These are phyloP conservation scores for Uromys caudimaculatus DNA, from an alignment of 2,797 vertebrate species.

Conservation along the genomic window DNA sequence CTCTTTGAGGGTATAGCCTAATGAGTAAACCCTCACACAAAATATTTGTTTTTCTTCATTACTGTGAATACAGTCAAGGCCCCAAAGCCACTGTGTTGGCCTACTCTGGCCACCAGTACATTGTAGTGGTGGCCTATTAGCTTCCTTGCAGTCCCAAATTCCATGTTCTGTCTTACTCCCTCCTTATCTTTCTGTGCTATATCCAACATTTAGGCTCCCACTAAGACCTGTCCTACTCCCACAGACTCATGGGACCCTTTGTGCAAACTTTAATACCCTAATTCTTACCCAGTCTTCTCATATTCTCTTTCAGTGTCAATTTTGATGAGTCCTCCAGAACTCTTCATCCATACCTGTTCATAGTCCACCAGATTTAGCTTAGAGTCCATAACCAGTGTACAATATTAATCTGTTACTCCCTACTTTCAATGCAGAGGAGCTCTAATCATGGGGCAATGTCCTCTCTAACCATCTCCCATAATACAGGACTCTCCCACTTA, in stretches of 20 bases:
- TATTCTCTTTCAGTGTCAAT: background rate
- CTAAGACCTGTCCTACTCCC: background rate
- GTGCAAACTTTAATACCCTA: too few relatives aligned
- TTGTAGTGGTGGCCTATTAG: background rate
- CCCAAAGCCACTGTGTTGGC: background rate
- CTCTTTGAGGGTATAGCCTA: background rate
- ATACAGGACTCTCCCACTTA: background rate
- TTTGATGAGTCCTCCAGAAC: background rate
- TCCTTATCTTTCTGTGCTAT: background rate
- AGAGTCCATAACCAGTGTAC: background rate
- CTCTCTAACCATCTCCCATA: background rate
- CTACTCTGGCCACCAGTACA: background rate
- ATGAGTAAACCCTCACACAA: background rate
- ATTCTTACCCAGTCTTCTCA: background rate
- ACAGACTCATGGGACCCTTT: background rate
- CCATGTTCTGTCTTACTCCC: background rate
- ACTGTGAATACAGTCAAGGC: background rate
- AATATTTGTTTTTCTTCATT: background rate
- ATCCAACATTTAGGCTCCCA: background rate
- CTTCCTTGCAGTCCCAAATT: background rate
- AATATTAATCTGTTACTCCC: background rate
- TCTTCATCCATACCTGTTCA: background rate
- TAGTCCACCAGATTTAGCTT: background rate
- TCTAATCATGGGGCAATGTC: background rate
- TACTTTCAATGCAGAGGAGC: background rate